These are phyloP conservation scores for Falco biarmicus DNA, from an alignment of 2,797 vertebrate species.

Conservation along the genomic window DNA sequence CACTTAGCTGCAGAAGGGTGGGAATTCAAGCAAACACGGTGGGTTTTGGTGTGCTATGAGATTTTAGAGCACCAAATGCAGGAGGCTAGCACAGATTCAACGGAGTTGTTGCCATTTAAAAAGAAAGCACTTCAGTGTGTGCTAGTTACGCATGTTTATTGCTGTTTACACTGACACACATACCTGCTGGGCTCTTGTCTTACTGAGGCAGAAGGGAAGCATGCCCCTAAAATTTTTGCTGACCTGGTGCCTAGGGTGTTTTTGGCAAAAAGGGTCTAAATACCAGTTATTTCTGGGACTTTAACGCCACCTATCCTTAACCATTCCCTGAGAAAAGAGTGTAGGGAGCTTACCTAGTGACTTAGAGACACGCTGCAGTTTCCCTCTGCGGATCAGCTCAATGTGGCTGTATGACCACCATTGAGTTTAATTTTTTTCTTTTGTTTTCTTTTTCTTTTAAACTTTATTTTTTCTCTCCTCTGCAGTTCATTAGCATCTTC, in stretches of 20 bases:
- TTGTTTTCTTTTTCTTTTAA: slow-evolving; percentile 60
- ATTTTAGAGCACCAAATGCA: background rate
- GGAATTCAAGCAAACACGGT: accelerated
- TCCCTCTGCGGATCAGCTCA: slow-evolving; percentile 13
- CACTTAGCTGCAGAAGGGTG: background rate
- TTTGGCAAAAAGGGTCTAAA: background rate
- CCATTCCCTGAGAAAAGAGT: background rate
- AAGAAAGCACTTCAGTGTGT: background rate
- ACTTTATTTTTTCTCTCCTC: slow-evolving; percentile 67
- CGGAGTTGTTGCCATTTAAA: accelerated
- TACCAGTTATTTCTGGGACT: background rate
- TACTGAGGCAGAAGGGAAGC: background rate
- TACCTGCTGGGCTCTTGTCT: background rate
- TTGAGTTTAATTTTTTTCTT: slow-evolving; percentile 49
- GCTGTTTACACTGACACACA: accelerated
- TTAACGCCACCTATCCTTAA: background rate
- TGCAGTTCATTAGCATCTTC: slow-evolving; percentile 75
- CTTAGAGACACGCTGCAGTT: background rate
- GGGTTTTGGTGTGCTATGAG: background rate
- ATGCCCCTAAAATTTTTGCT: background rate
- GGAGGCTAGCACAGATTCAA: background rate
- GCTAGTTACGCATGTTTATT: background rate
- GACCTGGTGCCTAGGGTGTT: background rate
- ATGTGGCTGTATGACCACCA: slow-evolving; percentile 50
- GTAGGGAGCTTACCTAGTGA: background rate